These are phyloP conservation scores for Peromyscus polionotus DNA, from an alignment of 2,113 vertebrate genomes.

Conservation along the genomic window DNA sequence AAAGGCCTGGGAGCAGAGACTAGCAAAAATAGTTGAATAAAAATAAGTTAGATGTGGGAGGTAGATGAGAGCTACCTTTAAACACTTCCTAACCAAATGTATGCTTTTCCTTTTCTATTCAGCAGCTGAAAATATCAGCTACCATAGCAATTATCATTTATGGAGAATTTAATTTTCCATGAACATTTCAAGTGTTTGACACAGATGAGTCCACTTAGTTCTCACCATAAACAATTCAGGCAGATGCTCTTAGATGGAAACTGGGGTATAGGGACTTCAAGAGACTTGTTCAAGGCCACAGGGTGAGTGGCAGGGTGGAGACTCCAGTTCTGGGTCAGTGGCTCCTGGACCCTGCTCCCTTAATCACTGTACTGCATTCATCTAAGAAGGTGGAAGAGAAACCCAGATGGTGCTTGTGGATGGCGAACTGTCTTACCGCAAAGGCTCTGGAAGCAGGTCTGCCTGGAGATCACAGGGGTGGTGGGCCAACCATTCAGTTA, in stretches of 20 bases:
- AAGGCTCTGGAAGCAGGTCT: neutral
- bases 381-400: neutral
- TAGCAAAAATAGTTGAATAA: constrained; percentile 18
- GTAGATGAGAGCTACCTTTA: neutral
- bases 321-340: neutral
- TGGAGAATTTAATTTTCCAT: neutral
- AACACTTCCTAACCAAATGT: neutral
- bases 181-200: neutral
- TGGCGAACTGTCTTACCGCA: neutral
- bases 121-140: neutral
- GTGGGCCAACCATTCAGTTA: neutral
- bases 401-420: neutral
- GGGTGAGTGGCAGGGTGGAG: neutral
- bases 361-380: neutral
- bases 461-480: neutral
- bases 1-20: neutral
- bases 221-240: neutral
- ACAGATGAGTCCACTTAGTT: neutral
- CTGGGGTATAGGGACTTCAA: neutral
- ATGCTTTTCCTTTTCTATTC: neutral
- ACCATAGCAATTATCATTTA: neutral
- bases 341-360: neutral
- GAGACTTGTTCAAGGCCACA: neutral
- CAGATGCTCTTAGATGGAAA: neutral
- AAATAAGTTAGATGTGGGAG: neutral